phyloP scores from a whole-genome alignment of 2,113 vertebrate species.

The Perca flavescens region DNA sequence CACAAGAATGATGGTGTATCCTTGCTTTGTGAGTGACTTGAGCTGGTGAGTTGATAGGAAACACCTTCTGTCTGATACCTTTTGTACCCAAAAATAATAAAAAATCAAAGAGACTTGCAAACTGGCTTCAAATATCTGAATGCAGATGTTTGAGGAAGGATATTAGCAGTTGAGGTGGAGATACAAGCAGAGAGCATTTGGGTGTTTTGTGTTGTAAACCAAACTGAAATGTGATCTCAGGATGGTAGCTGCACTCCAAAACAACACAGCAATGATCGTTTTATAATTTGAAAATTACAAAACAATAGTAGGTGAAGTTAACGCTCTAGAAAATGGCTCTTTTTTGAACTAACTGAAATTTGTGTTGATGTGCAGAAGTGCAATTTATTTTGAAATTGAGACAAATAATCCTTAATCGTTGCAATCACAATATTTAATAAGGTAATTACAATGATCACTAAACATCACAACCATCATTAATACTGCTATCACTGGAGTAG shows the following conservation, averaged over 20 bases:
- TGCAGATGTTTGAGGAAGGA: neutral
- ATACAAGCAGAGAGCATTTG: neutral
- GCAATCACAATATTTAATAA: neutral
- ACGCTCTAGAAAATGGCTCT: neutral
- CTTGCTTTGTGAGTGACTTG: neutral
- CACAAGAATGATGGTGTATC: neutral
- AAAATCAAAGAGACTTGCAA: neutral
- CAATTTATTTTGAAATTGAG: neutral
- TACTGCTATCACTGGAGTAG: neutral
- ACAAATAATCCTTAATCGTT: neutral
- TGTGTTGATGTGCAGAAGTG: neutral
- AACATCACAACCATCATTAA: neutral
- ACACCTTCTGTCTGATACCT: neutral
- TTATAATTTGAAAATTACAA: neutral
- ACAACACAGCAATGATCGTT: neutral
- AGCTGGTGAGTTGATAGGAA: neutral
- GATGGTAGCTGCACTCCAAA: neutral
- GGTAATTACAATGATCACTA: neutral
- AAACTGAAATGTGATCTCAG: neutral
- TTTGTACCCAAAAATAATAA: neutral
- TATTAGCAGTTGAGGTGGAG: neutral
- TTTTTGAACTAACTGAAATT: neutral
- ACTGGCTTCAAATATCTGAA: neutral
- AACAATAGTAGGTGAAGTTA: neutral
- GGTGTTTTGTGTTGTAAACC: neutral